Percentiles rank a stretch among this genome's conserved stretches.
Conservation (phyloP, 2,797 vertebrate genomes). For the Melopsittacus undulatus region DNA sequence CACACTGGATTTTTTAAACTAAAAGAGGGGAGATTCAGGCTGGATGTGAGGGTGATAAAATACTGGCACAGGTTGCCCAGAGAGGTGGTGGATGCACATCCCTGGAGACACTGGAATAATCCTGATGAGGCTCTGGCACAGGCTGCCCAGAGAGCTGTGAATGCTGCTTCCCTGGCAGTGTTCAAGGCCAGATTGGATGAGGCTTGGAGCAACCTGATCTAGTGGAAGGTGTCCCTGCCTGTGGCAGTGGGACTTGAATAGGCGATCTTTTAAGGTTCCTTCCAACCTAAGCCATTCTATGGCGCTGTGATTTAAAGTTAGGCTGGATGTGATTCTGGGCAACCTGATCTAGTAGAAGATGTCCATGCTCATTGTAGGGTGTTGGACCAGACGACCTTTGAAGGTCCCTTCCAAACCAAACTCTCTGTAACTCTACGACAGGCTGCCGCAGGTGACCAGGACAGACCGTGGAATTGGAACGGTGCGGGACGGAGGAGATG, state of each 20-base stretch:
- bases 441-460: fast-evolving
- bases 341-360: neutral
- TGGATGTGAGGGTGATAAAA: neutral
- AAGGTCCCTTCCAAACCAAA: neutral
- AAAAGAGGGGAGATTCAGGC: neutral
- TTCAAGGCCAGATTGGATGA: neutral
- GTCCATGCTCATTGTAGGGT: neutral
- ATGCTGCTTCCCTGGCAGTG: neutral
- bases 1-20: neutral
- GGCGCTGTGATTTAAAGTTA: neutral
- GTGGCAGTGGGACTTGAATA: neutral
- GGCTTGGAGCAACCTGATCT: neutral
- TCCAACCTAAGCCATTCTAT: neutral
- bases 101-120: neutral
- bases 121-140: neutral
- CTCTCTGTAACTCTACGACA: neutral
- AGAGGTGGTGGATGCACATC: neutral
- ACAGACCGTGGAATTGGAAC: neutral
- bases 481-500: fast-evolving
- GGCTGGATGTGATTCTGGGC: neutral
- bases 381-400: neutral
- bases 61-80: no score
- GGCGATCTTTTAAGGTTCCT: neutral
- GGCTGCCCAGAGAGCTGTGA: neutral
- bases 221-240: neutral